Evolutionary conservation across 2,797 vertebrate species (phyloP).

Genomic region (Tragopan temminckii): DNA sequence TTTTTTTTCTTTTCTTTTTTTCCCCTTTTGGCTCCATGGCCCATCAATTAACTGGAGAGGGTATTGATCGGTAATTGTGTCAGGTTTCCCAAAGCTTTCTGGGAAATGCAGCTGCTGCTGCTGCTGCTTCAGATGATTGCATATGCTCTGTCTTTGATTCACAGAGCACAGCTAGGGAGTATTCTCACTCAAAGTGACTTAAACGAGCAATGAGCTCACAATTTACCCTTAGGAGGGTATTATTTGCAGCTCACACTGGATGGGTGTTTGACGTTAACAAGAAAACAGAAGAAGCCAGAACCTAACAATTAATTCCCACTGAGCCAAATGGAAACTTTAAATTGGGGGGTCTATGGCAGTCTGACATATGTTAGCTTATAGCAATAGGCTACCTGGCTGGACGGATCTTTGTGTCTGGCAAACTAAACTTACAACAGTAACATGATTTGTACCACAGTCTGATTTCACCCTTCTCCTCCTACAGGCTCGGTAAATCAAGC

Average conservation of each 20-base stretch:
- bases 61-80: conserved; percentile 78
- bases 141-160: conserved; percentile 68
- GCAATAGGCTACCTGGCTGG: conserved; percentile 35
- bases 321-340: conserved; percentile 68
- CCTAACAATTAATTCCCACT: conserved; percentile 69
- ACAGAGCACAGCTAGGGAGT: conserved; percentile 47
- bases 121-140: conserved; percentile 51
- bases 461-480: conserved; percentile 30
- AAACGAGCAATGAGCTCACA: conserved; percentile 67
- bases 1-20: conserved; percentile 23
- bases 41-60: conserved; percentile 77
- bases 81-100: conserved; percentile 65
- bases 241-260: conserved; percentile 57
- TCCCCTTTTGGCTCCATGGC: conserved; percentile 30
- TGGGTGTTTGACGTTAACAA: conserved; percentile 62
- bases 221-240: conserved; percentile 72
- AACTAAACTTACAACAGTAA: conserved; percentile 52
- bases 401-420: conserved; percentile 44
- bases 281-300: conserved; percentile 49
- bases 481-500: conserved; percentile 58
- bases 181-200: conserved; percentile 70
- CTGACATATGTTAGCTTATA: conserved; percentile 41
- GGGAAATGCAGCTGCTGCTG: conserved; percentile 53
- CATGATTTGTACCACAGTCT: conserved; percentile 53
- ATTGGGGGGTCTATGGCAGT: conserved; percentile 7